phyloP scores from a whole-genome alignment of 1,140 invertebrate species.

The Dreissena rostriformis region DNA sequence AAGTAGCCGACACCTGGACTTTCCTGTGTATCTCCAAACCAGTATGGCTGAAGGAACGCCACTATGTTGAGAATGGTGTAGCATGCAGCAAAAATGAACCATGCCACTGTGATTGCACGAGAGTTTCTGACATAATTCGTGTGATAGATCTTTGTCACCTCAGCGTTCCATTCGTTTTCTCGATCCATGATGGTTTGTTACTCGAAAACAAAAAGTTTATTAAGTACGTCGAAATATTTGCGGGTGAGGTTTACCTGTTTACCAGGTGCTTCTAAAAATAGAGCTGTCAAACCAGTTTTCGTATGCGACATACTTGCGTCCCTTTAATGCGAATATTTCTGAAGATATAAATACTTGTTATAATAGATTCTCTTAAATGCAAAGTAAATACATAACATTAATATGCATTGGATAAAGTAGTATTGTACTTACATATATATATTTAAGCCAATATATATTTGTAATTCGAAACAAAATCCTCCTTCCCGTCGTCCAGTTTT shows the following conservation, averaged over 20 bases:
- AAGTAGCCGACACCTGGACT: conserved; percentile 94
- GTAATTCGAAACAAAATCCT: no score
- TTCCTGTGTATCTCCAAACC: conserved; percentile 90
- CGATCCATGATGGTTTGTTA: conserved; percentile 54
- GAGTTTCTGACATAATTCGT: conserved; percentile 96
- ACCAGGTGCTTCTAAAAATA: conserved; percentile 47
- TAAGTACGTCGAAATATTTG: neutral
- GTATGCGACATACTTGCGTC: neutral
- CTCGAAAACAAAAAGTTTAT: conserved; percentile 11
- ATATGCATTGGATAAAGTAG: no score
- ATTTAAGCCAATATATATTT: no score
- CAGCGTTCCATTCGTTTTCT: conserved; percentile 70
- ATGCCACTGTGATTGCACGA: conserved; percentile 96
- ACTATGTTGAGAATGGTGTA: conserved; percentile 97
- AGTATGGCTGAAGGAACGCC: conserved; percentile 97
- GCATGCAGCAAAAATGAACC: conserved; percentile 97
- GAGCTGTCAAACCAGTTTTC: conserved; percentile 47
- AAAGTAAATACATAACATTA: no score
- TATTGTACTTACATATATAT: no score
- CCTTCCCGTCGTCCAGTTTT: no score
- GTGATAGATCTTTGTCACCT: conserved; percentile 76
- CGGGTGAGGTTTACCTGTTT: conserved; percentile 56
- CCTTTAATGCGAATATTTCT: conserved; percentile 3
- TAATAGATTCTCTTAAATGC: no score
- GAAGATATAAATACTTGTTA: no score